A percentile compares a stretch with the other conserved stretches of the same genome.
These are phyloP conservation scores for Oxycera nigricornis DNA, from an alignment of 2,888 invertebrate species.

Conservation along the genomic window DNA sequence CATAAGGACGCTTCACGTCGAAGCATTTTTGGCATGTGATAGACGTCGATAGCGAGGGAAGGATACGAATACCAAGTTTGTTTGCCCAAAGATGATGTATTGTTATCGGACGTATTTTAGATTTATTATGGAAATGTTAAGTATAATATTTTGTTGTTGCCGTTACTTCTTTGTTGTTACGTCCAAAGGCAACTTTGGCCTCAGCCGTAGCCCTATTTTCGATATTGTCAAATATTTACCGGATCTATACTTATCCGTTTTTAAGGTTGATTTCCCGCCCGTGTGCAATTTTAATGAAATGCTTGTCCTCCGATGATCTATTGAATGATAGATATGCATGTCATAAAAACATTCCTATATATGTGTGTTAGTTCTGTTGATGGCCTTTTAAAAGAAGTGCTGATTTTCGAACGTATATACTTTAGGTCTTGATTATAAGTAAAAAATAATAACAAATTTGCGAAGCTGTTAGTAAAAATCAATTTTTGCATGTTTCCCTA, in stretches of 20 bases:
- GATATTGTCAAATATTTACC: slow-evolving; percentile 29
- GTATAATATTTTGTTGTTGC: slow-evolving; percentile 44
- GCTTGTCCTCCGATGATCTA: slow-evolving; percentile 13
- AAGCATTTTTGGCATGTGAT: slow-evolving; percentile 43
- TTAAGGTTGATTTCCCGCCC: slow-evolving; percentile 32
- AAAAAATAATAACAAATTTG: no score
- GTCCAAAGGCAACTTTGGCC: slow-evolving; percentile 11
- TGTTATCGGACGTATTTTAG: slow-evolving; percentile 57
- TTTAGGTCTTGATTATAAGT: no score
- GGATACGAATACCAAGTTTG: slow-evolving; percentile 56
- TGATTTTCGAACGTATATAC: no score
- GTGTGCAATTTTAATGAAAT: slow-evolving; percentile 27
- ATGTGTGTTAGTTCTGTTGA: no score
- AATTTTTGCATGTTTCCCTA: no score
- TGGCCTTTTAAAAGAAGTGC: no score
- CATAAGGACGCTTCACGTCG: not conserved
- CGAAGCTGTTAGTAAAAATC: no score
- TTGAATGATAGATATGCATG: slow-evolving; percentile 32
- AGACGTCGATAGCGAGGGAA: slow-evolving; percentile 47
- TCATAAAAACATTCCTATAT: no score
- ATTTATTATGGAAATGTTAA: slow-evolving; percentile 53
- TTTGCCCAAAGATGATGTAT: slow-evolving; percentile 60
- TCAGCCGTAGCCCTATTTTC: slow-evolving; percentile 8
- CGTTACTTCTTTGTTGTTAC: slow-evolving; percentile 32
- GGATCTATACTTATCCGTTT: slow-evolving; percentile 24